phyloP scores from a whole-genome alignment of 1,140 invertebrate species.

The Metaphire vulgaris region DNA sequence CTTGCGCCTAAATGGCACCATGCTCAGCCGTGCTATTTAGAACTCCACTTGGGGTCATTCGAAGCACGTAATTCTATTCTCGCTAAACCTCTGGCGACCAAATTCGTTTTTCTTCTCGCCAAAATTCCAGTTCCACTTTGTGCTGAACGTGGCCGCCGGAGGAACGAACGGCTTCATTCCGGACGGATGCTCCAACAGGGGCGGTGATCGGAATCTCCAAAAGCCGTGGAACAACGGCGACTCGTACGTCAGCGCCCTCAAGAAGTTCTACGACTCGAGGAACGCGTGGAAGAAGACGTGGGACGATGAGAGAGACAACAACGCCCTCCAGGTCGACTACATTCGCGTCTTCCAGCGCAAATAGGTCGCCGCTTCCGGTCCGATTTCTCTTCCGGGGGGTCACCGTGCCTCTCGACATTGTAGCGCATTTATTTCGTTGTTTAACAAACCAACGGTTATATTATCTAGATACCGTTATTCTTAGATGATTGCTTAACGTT shows the following conservation, averaged over 20 bases:
- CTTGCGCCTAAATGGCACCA: too few relatives aligned
- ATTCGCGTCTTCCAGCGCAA: slow-evolving; percentile 7
- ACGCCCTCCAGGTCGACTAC: slow-evolving; percentile 56
- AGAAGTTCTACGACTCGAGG: slow-evolving; percentile 59
- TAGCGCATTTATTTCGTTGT: too few relatives aligned
- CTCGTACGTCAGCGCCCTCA: slow-evolving; percentile 48
- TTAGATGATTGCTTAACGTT: too few relatives aligned
- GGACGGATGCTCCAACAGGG: slow-evolving; percentile 50
- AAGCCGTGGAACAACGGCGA: slow-evolving; percentile 66
- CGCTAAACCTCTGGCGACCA: too few relatives aligned
- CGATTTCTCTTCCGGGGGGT: not conserved
- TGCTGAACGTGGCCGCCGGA: slow-evolving; percentile 66
- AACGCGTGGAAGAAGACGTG: slow-evolving; percentile 60
- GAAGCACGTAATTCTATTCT: too few relatives aligned
- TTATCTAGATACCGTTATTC: too few relatives aligned
- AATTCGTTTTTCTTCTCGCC: too few relatives aligned
- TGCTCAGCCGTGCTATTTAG: too few relatives aligned
- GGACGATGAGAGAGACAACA: slow-evolving; percentile 51
- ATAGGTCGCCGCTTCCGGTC: not conserved
- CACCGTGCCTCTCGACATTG: too few relatives aligned
- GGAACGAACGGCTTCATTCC: slow-evolving; percentile 64
- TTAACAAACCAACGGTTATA: too few relatives aligned
- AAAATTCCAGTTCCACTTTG: slow-evolving; percentile 70
- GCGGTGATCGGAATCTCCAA: slow-evolving; percentile 15
- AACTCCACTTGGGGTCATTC: too few relatives aligned